These are phyloP conservation scores for Drosophila repletoides DNA, from an alignment of 1,140 invertebrate genomes.

Conservation along the genomic window DNA sequence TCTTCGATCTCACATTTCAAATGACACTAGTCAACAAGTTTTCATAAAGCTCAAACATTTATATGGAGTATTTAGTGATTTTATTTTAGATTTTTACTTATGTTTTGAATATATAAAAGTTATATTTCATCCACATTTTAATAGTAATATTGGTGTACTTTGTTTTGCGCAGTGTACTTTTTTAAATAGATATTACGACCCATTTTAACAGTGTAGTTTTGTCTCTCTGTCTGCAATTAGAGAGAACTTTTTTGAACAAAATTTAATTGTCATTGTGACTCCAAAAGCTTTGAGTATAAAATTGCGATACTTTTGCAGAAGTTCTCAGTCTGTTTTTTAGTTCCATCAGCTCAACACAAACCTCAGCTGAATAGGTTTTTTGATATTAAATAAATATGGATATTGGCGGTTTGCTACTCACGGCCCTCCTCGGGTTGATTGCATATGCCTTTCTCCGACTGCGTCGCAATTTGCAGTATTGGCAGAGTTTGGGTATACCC, in stretches of 20 bases:
- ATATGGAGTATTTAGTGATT: too few species aligned
- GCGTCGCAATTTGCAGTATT: conserved; percentile 57
- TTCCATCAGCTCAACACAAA: background rate
- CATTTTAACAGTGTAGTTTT: too few species aligned
- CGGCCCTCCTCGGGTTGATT: conserved; percentile 30
- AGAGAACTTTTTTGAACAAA: background rate
- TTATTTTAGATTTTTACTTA: too few species aligned
- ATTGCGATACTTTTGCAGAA: background rate
- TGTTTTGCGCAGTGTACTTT: background rate
- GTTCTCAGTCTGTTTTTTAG: background rate
- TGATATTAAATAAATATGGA: conserved; percentile 20
- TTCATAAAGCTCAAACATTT: too few species aligned
- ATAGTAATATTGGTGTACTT: background rate
- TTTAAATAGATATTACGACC: too few species aligned
- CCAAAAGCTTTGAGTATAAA: background rate
- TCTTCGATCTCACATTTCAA: too few species aligned
- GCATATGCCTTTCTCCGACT: conserved; percentile 30
- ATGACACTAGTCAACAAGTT: too few species aligned
- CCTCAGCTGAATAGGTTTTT: background rate
- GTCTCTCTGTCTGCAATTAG: too few species aligned
- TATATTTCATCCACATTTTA: too few species aligned
- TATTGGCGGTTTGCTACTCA: conserved; percentile 24
- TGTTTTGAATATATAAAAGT: too few species aligned
- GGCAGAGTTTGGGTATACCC: conserved; percentile 81
- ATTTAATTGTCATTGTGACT: background rate